phyloP scores from a whole-genome alignment of 2,113 vertebrate species.

The Struthidea cinerea region DNA sequence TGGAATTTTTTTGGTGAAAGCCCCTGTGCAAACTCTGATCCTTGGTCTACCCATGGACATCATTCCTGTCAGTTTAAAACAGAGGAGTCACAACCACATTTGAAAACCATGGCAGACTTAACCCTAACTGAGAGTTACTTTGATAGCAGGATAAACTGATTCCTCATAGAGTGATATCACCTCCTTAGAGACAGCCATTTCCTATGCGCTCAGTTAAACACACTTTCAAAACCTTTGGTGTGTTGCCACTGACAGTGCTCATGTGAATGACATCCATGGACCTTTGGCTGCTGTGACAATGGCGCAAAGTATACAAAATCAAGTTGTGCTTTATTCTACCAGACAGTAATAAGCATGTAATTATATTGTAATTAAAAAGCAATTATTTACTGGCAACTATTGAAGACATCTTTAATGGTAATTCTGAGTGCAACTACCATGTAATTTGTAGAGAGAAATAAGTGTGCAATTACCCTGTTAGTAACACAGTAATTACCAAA shows the following conservation, averaged over 20 bases:
- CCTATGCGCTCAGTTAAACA: background rate
- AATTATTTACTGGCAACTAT: conserved; percentile 72
- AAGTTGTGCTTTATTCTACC: conserved; percentile 58
- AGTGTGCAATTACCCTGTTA: conserved; percentile 73
- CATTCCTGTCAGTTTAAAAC: background rate
- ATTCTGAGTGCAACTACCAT: conserved; percentile 70
- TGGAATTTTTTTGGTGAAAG: background rate
- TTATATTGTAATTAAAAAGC: conserved; percentile 77
- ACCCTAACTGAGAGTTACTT: background rate
- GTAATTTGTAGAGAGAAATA: conserved; percentile 75
- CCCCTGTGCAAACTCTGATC: background rate
- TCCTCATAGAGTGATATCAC: background rate
- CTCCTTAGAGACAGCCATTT: background rate
- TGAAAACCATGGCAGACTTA: background rate
- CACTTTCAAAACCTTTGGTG: conserved; percentile 28
- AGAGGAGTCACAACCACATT: background rate
- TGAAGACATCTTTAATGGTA: conserved; percentile 66
- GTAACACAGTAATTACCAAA: conserved; percentile 77
- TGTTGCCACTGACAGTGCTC: background rate
- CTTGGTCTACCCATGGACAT: background rate
- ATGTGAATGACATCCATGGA: background rate
- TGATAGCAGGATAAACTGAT: background rate
- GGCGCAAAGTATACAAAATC: conserved; percentile 36
- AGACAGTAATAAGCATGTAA: conserved; percentile 62
- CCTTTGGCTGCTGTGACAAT: conserved; percentile 29